Base-by-base conservation (phyloP, 2,113 vertebrate genomes). In the Charadrius vociferus region DNA sequence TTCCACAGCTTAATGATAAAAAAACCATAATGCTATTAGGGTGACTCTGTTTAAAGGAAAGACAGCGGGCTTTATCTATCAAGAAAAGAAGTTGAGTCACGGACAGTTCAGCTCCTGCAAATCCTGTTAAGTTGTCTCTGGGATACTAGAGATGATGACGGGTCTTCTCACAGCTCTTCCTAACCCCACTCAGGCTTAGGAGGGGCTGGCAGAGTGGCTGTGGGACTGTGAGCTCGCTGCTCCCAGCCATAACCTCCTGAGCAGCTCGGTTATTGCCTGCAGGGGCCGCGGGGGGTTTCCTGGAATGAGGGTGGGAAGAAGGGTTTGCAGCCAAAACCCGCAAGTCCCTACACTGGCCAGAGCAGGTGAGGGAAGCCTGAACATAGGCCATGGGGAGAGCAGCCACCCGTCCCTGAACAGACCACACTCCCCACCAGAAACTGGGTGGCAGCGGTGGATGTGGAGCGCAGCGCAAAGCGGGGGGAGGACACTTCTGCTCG, bases 371-470 rank as follows among this genome's bases (percentile, higher is more conserved):
- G 22, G 27, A 67, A 47, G 30, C 12, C 45, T 43, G 58, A 45
- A 29, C 5, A 12, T 20, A 8, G 0, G 4, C 30, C 8, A 4
- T 11, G 20, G 29, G 41, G 24, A 27, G 41, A 39, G 55, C 23
- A 50, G 34, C 12, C 1, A 3, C 1, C 0, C 21, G 30, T 59
- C n/a, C 52, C 39, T 12, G 18, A 17, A 6, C 27, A 72, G 52
- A 50, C 41, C 59, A 15, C 1, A 1, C 10, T 77, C 27, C 63
- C 50, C 52, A 34, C 14, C 58, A 11, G 45, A 32, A 59, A 18
- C 53, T 12, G 36, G 26, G 47, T 43, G 71, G 52, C 65, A 24
- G 20, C 9, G 65, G 52, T 72, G 56, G 47, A 23, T 24, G 27
- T 37, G 50, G 55, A 21, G 21, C 20, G 20, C 29, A 92, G 15